Base-by-base conservation (phyloP, 1,140 invertebrate genomes). In the Drosophila pseudoananassae region DNA sequence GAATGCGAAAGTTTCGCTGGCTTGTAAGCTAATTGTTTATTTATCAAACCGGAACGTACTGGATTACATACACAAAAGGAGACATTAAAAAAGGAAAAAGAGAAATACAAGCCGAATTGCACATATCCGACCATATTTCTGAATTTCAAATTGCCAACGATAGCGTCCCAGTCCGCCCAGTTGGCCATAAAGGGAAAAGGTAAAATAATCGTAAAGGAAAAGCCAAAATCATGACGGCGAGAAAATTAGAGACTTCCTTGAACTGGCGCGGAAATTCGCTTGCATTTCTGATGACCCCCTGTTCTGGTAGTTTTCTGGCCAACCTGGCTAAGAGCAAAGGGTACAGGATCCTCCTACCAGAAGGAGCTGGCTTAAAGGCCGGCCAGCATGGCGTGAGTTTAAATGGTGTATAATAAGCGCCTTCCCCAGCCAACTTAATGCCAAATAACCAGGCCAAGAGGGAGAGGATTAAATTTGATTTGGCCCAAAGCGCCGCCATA, bases 1-100 rank as follows among this genome's bases (percentile, higher is more conserved):
- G 64, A 50, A 81, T 66, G 36, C 46, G 72, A 74, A 83, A 68
- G 40, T 59, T 45, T 51, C 47, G 49, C 31, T 14, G 63, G 10
- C 14, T 50, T 49, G 73, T 61, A 56, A 65, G 33, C 73, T 56
- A 66, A 74, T 84, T 87, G 64, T 81, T 84, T 81, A 84, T 84
- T 84, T 71, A 84, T 70, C 73, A 63, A 69, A 43, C 51, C 81
- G 82, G 72, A 84, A 77, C 57, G 38, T 45, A 60, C 71, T 66
- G 71, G 56, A 76, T 78, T 56, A 47, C 43, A 27, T 29, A 7
- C 54, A 66, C 58, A 66, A 47, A 53, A n/a, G 17, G 31, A 58
- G 36, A 59, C 51, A 76, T 69, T 55, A 53, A 50, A 53, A 60
- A 60, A 23, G 14, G 33, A 51, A 47, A 10, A 15, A 14, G 10